phyloP scores from a whole-genome alignment of 2,797 vertebrate genomes.

The Malurus leucopterus region DNA sequence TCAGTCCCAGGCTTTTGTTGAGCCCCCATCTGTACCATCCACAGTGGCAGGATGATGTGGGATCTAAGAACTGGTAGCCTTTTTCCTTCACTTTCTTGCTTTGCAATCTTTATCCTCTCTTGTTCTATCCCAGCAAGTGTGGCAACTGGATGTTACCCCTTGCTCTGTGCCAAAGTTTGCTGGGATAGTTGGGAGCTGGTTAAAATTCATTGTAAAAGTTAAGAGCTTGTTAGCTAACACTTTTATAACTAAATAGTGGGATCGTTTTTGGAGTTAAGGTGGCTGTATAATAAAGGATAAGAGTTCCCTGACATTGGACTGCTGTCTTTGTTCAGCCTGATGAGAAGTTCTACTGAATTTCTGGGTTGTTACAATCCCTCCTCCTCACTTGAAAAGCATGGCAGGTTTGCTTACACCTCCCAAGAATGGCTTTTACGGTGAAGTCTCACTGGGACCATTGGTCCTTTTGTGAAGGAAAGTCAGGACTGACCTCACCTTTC shows the following conservation, averaged over 20 bases:
- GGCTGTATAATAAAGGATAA: not conserved
- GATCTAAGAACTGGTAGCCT: not conserved
- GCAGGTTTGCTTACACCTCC: not conserved
- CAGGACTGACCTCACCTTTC: not conserved
- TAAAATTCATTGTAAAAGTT: not conserved
- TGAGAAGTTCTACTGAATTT: not conserved
- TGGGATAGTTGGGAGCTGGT: not conserved
- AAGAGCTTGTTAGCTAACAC: not conserved
- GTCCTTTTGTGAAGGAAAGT: not conserved
- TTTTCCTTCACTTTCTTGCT: not conserved
- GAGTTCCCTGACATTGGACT: not conserved
- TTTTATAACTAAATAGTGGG: not conserved
- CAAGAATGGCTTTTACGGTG: not conserved
- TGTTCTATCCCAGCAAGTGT: not conserved
- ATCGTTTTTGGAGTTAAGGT: not conserved
- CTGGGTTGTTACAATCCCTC: not conserved
- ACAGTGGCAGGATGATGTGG: rapidly evolving
- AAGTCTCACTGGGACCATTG: not conserved
- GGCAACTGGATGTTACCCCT: not conserved
- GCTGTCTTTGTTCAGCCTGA: not conserved
- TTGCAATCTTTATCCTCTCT: not conserved
- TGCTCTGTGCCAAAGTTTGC: not conserved
- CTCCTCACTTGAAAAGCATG: not conserved
- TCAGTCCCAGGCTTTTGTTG: rapidly evolving
- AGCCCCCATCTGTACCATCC: rapidly evolving